Base-by-base conservation (phyloP, 2,113 vertebrate species). In the Anseranas semipalmata region DNA sequence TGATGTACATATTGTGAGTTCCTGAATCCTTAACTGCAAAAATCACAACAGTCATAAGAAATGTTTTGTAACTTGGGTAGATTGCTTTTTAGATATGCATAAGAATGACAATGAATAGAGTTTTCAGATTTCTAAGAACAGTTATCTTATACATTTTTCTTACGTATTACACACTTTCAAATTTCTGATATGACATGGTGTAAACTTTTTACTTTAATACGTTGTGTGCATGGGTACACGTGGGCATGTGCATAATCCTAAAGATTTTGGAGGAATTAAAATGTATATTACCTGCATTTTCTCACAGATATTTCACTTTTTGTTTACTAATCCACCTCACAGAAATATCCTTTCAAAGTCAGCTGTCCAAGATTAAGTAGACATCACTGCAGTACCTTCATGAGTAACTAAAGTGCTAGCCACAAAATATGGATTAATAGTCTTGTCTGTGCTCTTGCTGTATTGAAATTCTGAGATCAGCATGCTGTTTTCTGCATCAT, bases 51-150 rank as follows among this genome's bases (percentile, higher is more conserved):
- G 94, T 90, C 60, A 12, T 91, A 88, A 95, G 78, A 97, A 95
- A 85, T 95, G 92, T 96, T 96, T 90, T 97, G 93, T 97, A 97
- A 84, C 85, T 87, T 72, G 56, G 89, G 71, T 95, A 79, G 70
- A 78, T 90, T 97, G 95, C 97, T 97, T 87, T 95, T 94, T 96
- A 94, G 93, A 82, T 92, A 88, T 73, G 88, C 89, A 27, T 85
- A 95, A 81, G 85, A 90, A 89, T 93, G 80, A 94, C 84, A 95
- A 85, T 59, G 80, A 85, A 53, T 84, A 75, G 66, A 71, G 22
- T 86, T 96, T 71, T 85, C 63, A 73, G 45, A 88, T 96, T 95
- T 87, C 75, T 89, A 95, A 72, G 39, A 95, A 46, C 53, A 90
- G 71, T 89, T 89, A 89, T 27, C 60, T 94, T 95, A 91, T 28